Conservation (phyloP, 2,797 vertebrate species). For the Acipenser oxyrinchus region DNA sequence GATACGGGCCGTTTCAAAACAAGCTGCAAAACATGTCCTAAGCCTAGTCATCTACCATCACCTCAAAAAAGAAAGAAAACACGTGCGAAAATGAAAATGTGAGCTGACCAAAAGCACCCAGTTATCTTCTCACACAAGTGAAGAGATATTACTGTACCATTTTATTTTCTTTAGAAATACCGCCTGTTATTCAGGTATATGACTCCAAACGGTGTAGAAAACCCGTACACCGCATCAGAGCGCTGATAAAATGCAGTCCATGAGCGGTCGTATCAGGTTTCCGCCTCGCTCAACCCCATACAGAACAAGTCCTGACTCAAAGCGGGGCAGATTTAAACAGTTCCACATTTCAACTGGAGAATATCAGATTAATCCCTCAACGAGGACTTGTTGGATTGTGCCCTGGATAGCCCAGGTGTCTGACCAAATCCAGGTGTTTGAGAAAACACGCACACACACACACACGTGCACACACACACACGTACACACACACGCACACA, state of each 20-base stretch:
- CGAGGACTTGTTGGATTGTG: constrained; percentile 58
- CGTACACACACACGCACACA: too few species aligned
- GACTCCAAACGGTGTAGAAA: background rate
- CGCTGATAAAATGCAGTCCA: constrained; percentile 32
- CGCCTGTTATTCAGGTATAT: too few species aligned
- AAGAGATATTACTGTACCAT: too few species aligned
- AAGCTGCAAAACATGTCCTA: too few species aligned
- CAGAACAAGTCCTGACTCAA: constrained; percentile 55
- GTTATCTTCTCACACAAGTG: too few species aligned
- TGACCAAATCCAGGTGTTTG: constrained; percentile 58
- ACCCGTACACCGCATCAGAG: background rate
- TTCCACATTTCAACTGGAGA: constrained; percentile 49
- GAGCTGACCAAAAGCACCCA: too few species aligned
- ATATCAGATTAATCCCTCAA: constrained; percentile 56
- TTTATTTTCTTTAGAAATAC: too few species aligned
- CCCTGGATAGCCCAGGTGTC: constrained; percentile 56
- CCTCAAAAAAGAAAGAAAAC: too few species aligned
- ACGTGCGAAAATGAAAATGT: too few species aligned
- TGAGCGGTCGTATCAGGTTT: constrained; percentile 44
- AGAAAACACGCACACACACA: constrained; percentile 44
- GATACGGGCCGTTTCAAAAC: too few species aligned
- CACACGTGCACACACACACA: too few species aligned
- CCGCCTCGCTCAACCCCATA: constrained; percentile 40
- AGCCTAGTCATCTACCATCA: too few species aligned
- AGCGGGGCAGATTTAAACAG: constrained; percentile 49